Percentiles rank a stretch among this genome's conserved stretches.
phyloP scores from a whole-genome alignment of 2,888 invertebrate genomes.

The Blastobasis lacticolella region DNA sequence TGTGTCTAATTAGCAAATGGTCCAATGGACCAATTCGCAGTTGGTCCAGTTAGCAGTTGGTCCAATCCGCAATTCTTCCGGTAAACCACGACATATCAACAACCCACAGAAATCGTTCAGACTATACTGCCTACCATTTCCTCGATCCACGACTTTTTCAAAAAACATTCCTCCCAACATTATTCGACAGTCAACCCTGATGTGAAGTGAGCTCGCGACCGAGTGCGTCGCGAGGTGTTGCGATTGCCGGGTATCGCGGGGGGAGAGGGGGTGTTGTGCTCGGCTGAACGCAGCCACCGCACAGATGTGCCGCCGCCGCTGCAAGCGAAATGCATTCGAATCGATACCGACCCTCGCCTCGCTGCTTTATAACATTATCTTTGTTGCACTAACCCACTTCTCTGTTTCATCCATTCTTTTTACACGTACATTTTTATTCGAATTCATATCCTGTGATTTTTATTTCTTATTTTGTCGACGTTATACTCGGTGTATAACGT shows the following conservation, averaged over 20 bases:
- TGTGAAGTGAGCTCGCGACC: constrained; percentile 52
- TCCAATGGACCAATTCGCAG: no score
- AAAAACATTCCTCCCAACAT: not conserved
- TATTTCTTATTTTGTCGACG: no score
- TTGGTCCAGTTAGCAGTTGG: no score
- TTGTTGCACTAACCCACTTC: constrained; percentile 67
- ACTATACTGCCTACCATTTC: no score
- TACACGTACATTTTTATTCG: no score
- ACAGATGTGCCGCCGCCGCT: constrained; percentile 37
- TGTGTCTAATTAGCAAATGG: no score
- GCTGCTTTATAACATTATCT: constrained; percentile 59
- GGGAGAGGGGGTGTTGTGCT: constrained; percentile 36
- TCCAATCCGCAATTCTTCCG: no score
- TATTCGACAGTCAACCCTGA: constrained; percentile 35
- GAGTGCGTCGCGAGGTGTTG: constrained; percentile 67
- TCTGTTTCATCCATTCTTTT: constrained; percentile 15
- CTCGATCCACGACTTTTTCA: no score
- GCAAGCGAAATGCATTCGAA: constrained; percentile 58
- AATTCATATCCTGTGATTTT: no score
- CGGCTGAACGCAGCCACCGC: constrained; percentile 56
- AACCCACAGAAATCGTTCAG: no score
- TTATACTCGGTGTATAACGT: no score
- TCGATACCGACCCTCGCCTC: constrained; percentile 53
- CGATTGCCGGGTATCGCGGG: constrained; percentile 61
- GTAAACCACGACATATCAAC: no score